Percentiles rank a stretch among this genome's conserved stretches.
These are phyloP conservation scores for Scrobipalpa atriplicella DNA, from an alignment of 2,888 invertebrate genomes.

Conservation along the genomic window DNA sequence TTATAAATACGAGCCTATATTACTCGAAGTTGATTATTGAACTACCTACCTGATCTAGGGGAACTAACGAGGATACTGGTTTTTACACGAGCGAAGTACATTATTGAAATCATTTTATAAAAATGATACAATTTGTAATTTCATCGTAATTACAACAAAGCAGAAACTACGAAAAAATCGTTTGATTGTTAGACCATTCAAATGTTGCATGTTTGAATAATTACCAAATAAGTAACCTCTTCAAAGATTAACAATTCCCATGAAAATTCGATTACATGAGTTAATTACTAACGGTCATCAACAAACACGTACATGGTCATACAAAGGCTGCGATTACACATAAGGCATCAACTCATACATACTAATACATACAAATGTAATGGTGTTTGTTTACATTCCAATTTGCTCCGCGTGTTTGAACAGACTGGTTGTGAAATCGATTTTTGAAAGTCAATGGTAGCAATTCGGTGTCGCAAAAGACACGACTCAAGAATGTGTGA, in stretches of 20 bases:
- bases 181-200: background rate
- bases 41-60: no score
- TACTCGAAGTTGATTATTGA: no score
- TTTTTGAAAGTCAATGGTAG: background rate
- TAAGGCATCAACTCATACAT: conserved; percentile 1
- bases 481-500: no score
- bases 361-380: conserved; percentile 1
- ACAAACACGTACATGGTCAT: background rate
- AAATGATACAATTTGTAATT: no score
- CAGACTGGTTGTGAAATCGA: background rate
- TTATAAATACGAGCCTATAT: no score
- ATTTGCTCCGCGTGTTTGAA: conserved; percentile 10
- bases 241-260: background rate
- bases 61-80: no score
- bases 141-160: no score
- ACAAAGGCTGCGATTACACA: conserved; percentile 8
- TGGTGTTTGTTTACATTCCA: conserved; percentile 5
- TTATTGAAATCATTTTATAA: no score
- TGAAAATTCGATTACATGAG: background rate
- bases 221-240: background rate
- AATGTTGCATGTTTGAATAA: background rate
- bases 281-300: background rate
- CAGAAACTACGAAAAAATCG: no score
- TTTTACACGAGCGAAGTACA: no score
- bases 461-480: no score